Base-by-base conservation (phyloP, 2,113 vertebrate genomes). In the Brachyhypopomus gauderio region DNA sequence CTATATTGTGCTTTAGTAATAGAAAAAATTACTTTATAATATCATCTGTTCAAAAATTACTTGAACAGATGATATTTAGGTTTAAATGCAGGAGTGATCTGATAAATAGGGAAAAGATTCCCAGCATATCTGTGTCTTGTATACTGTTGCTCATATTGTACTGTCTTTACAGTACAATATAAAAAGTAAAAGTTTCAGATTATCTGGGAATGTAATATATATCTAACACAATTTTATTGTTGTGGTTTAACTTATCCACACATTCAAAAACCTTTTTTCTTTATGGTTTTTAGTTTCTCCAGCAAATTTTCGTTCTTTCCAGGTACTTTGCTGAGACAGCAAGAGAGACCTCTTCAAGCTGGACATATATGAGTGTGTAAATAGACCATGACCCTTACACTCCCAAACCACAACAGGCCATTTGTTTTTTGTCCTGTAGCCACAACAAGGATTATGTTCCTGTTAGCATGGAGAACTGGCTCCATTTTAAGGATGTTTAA, bases 381-480 rank as follows among this genome's bases (percentile, higher is more conserved):
- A 69, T 62, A 52, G 52, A n/a, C 59, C 55, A 14, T 55, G 38
- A 36, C 60, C 25, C 48, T 73, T 79, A 59, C 75, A 48, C 36
- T 60, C 72, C 67, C 64, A 81, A 78, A 72, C 23, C 78, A 77
- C 67, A 85, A 75, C 80, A 78, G 66, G 72, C 34, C 64, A 41
- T 64, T 85, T 78, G 71, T 41, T 77, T 71, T 30, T 58, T 2
- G 30, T 30, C 25, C 22, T 23, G 36, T 73, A 78, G 60, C 70
- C 70, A 78, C 81, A 75, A 59, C 74, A 72, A 64, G 59, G 67
- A 72, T 64, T 34, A 67, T 64, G 75, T 75, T 36, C 36, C 55
- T 85, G 71, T 69, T 60, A 78, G 58, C 74, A 74, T 75, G 75
- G 59, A 81, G 74, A 66, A 77, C 77, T 75, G 78, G 75, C 71